Base-by-base conservation (phyloP, 2,888 invertebrate genomes). In the Drosophila fungiperda region DNA sequence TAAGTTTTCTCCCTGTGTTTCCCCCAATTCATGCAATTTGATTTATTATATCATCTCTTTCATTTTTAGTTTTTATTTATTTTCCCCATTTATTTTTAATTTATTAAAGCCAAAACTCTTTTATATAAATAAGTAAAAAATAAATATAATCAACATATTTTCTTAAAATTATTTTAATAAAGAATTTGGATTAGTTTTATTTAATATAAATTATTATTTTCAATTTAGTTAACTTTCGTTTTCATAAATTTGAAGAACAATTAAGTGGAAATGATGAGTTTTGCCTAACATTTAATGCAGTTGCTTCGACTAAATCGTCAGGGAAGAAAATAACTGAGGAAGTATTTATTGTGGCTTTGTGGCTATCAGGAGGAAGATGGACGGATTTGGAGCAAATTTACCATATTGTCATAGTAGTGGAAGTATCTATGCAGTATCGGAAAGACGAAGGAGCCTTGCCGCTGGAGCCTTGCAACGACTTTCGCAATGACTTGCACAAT, bases 401-500 rank as follows among this genome's bases (percentile, higher is more conserved):
- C 58, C 58, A 73, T 72, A 73, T 52, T 57, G 35, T 32, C 53
- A 20, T 17, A 2, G 26, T 17, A 6, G 35, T 26, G 33, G 38
- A 49, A 20, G 29, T 23, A 35, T 45, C 33, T 42, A n/a, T 49
- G 38, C 23, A 23, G 36, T 32, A 54, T 45, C 36, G 55, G 42
- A 33, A 55, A 40, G 66, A 58, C 32, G 52, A 58, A 32, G 45
- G 20, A 49, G 52, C 33, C 23, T 67, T 65, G 48, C 54, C 38
- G 17, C 40, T 40, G 23, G 38, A 49, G 61, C 57, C 57, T 54
- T 42, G 61, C 58, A 52, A 40, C 60, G 67, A 64, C 63, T 68
- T 67, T 58, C 23, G 59, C 63, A 74, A 59, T 74, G 76, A 76
- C 78, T 78, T 70, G 73, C 52, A 66, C 71, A 75, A 75, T 75